These are phyloP conservation scores for Caracal caracal DNA, from an alignment of 2,113 vertebrate genomes.

Conservation along the genomic window DNA sequence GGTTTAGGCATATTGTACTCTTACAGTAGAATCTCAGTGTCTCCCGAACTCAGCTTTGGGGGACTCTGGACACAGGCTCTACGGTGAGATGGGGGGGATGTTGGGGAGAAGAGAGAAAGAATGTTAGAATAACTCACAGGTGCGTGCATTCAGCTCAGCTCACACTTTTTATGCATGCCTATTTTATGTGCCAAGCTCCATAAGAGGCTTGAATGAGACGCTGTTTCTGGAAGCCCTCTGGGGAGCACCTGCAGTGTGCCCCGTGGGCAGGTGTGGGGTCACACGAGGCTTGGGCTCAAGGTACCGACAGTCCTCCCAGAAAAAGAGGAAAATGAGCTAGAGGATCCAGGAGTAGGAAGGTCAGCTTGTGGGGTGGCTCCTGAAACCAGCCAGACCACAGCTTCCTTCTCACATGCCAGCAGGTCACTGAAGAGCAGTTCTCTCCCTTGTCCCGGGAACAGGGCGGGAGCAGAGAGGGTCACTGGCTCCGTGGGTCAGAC, in stretches of 20 bases:
- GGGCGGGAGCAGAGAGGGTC: neutral
- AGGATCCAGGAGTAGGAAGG: neutral
- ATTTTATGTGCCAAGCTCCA: neutral
- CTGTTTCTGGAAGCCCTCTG: neutral
- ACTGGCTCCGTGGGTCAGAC: neutral
- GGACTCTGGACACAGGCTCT: neutral
- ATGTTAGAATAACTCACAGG: neutral
- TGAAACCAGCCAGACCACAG: neutral
- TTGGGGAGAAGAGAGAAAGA: neutral
- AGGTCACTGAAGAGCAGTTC: rapidly evolving
- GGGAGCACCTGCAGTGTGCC: too few relatives aligned
- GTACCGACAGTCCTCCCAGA: neutral
- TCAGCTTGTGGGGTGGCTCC: neutral
- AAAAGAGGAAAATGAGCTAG: neutral
- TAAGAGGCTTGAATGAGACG: neutral
- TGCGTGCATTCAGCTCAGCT: neutral
- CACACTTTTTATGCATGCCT: neutral
- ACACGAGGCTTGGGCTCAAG: rapidly evolving
- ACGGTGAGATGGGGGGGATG: too few relatives aligned
- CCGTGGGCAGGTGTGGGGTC: neutral
- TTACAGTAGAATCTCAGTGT: neutral
- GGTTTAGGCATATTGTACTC: neutral
- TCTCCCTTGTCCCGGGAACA: neutral
- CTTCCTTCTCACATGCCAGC: neutral
- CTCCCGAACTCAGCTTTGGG: neutral